Base-by-base conservation (phyloP, 2,797 vertebrate species). In the Pogoniulus pusillus region DNA sequence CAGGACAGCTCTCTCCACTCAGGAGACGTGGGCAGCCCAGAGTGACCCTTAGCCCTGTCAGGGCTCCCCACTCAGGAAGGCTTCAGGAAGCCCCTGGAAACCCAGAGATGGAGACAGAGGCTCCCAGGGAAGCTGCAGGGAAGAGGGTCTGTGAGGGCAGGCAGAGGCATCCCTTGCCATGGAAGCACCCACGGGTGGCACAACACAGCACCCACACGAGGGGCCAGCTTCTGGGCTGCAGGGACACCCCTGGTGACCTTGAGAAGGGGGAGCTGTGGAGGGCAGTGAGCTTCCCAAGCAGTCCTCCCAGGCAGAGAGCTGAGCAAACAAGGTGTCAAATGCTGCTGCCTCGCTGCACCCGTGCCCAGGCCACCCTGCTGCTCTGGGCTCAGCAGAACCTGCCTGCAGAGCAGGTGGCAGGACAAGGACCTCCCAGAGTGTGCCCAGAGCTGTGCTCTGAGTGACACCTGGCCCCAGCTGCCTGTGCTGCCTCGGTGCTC, bases 301-400 rank as follows among this genome's bases (percentile, higher is more conserved):
- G 37, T 95, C 93, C 37, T 73, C 37, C 43, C 60, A 77, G 39
- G 1, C 0, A 82, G 63, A 30, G 26, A 89, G 94, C 92, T 94
- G 94, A 96, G 89, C 85, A 90, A 77, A 93, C 92, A 75, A 71
- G 65, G 94, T 95, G 71, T 96, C 94, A 91, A 93, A 93, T 85
- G 87, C 76, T 62, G 92, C 95, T 92, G 89, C 76, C 91, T 93
- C 87, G 60, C 5, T 5, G 58, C 0, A 3, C 64, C 8, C 2
- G 5, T 17, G 59, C 12, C 0, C 12, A 24, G 81, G 88, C 90
- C 83, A 30, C 55, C 45, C 24, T 0, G 1, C n/a, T 17, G 60
- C 92, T 80, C 80, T 8, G 24, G 1, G 14, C 75, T 92, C 92
- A 90, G 89, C 91, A 85, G 49, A 90, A 78, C 10, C 10, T 0